A percentile compares a stretch with the other conserved stretches of the same genome.
Conservation (phyloP, 1,140 invertebrate genomes). For the Hyles vespertilio region DNA sequence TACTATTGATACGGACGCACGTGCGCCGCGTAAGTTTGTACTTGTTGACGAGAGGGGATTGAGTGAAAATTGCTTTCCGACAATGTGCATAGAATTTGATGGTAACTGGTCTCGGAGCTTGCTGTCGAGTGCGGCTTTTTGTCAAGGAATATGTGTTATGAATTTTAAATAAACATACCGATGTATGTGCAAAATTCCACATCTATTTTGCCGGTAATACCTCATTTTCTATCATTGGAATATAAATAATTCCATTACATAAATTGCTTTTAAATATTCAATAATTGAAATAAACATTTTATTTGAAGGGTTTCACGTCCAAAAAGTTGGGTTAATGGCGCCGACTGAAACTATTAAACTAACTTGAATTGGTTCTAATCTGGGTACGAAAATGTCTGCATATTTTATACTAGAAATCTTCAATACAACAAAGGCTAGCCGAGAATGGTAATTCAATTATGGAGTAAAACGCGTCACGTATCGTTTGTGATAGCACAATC, state of each 20-base stretch:
- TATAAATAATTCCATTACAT: too few species aligned
- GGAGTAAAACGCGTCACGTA: conserved; percentile 53
- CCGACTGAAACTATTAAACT: too few species aligned
- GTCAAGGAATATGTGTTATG: conserved; percentile 11
- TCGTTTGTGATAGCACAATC: conserved; percentile 59
- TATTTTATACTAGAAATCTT: conserved; percentile 39
- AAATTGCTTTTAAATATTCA: too few species aligned
- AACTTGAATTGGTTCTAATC: too few species aligned
- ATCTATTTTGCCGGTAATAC: conserved; percentile 21
- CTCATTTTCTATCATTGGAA: too few species aligned
- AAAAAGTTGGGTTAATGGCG: too few species aligned
- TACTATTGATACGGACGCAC: conserved; percentile 72
- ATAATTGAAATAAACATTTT: too few species aligned
- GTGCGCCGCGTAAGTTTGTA: conserved; percentile 68
- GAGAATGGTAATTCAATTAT: conserved; percentile 67
- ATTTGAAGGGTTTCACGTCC: too few species aligned
- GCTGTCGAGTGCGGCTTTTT: conserved; percentile 10
- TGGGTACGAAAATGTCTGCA: background rate
- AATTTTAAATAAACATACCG: conserved; percentile 3
- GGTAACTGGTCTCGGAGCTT: conserved; percentile 29
- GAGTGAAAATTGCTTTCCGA: conserved; percentile 66
- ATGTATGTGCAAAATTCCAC: conserved; percentile 7
- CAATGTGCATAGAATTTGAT: conserved; percentile 65
- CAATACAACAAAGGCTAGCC: conserved; percentile 33
- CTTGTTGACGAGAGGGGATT: conserved; percentile 67